Evolutionary conservation across 2,888 invertebrate genomes (phyloP), one percentile per base, ranked within the genome.

Genomic region (Mythimna ferrago): DNA sequence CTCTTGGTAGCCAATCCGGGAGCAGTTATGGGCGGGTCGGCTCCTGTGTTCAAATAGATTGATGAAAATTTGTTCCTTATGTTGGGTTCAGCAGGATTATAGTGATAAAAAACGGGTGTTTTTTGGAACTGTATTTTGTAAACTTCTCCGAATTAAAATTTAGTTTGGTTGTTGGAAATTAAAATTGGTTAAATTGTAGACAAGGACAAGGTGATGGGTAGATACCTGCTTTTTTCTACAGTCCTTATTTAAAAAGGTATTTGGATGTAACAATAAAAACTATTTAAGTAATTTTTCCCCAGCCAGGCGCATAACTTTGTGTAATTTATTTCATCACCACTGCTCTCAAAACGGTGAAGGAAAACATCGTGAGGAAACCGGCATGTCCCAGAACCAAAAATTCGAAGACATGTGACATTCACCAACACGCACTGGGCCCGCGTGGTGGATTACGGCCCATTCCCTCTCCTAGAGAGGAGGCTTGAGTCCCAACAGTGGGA

Each of bases 1-100:
- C 88, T 87, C 89, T 86, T 90, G 86, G 94, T 93, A 94, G 95
- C 95, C 95, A 95, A 95, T 95, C 89, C 92, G 91, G 91, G 90
- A 84, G 91, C 90, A 81, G 87, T 80, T 72, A 92, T 93, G 93
- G 94, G 94, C 94, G 95, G 92, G 87, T 86, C 88, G 82, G 87
- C 89, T 91, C 87, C 92, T 85, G 89, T 88, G 84, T 92, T 88
- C 81, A 87, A 90, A 89, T 89, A 86, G 88, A 86, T 87, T 91
- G 71, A 80, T 92, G 89, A 86, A 93, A 93, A 91, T 90, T 92
- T 87, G 85, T 85, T 86, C 85, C 87, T 78, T 86, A 87, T 81
- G 62, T 82, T 60, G 78, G 83, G 84, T 86, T 86, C 86, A 58
- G 76, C 81, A 86, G 83, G 78, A 86, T 82, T 80, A 81, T 63